phyloP scores from a whole-genome alignment of 2,113 vertebrate genomes.

The Theristicus caerulescens region DNA sequence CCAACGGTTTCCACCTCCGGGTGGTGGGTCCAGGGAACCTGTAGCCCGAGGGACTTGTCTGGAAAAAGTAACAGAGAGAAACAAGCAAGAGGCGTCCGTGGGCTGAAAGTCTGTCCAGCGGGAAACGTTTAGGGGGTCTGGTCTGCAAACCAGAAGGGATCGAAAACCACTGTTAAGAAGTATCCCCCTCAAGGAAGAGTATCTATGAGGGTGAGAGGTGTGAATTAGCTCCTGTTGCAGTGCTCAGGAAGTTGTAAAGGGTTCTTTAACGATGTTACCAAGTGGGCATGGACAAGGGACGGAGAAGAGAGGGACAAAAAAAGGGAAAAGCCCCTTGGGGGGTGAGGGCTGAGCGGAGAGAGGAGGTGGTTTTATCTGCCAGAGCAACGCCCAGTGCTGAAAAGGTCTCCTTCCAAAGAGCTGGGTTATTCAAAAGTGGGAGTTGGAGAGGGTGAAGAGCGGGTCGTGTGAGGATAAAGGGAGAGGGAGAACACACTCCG shows the following conservation, averaged over 20 bases:
- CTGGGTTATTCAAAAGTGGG: background rate
- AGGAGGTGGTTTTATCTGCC: background rate
- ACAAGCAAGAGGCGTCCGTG: background rate
- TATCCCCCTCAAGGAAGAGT: background rate
- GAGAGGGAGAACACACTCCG: background rate
- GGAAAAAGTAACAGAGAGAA: background rate
- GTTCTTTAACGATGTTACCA: background rate
- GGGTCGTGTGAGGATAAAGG: constrained; percentile 2
- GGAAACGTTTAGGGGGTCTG: background rate
- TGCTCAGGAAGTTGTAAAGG: background rate
- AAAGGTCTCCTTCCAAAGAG: background rate
- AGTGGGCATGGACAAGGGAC: background rate
- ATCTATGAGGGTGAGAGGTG: background rate
- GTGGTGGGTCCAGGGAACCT: background rate
- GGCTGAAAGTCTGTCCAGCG: background rate
- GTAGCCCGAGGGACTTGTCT: background rate
- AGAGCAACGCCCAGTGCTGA: background rate
- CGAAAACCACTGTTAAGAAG: background rate
- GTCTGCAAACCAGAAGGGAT: background rate
- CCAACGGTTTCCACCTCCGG: background rate
- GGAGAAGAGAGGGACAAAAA: background rate
- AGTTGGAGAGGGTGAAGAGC: background rate
- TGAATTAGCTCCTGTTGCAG: background rate
- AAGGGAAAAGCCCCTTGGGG: background rate
- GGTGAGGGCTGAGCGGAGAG: background rate